Evolutionary conservation across 2,797 vertebrate species (phyloP), one percentile per base, ranked within the genome.

Genomic region (Malacoctenus gilli): DNA sequence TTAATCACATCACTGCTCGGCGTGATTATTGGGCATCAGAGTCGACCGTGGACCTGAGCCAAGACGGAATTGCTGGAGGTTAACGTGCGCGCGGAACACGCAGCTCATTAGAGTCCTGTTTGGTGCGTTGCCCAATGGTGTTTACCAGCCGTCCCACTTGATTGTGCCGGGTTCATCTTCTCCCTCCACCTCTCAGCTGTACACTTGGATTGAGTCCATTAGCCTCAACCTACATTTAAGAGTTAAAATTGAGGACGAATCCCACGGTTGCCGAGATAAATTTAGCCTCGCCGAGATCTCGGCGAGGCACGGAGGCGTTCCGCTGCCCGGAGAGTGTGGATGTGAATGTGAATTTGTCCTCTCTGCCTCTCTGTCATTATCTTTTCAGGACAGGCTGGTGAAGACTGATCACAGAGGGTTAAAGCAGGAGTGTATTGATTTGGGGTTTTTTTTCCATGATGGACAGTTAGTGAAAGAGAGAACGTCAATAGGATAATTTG

Each of bases 241-340:
- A 84, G 74, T 88, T 85, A 80, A 82, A 83, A 88, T 86, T 40
- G 78, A 89, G 87, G 83, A 69, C 77, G 30, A 77, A 87, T 88
- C 89, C 87, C 85, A 87, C 75, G 72, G 84, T 85, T 83, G 72
- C 60, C 0, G 34, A 13, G 48, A 80, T 86, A 88, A 81, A 88
- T 85, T 85, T 90, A 90, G 80, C 68, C 30, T 38, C 37, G 19
- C 62, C n/a, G 59, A 74, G 70, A 59, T 73, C 73, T 86, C 54
- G 19, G 62, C 56, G 60, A 65, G 70, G 65, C 41, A 22, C 20
- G 73, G 59, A 58, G 37, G 21, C 56, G 69, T 72, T 64, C 40
- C 72, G 51, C 46, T 15, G 64, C 49, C 37, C 53, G n/a, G n/a
- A 46, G 49, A 63, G 67, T 62, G 60, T 59, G 41, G 63, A 62